Evolutionary conservation across 2,113 vertebrate species (phyloP).

Genomic region (Aspiorhynchus laticeps): DNA sequence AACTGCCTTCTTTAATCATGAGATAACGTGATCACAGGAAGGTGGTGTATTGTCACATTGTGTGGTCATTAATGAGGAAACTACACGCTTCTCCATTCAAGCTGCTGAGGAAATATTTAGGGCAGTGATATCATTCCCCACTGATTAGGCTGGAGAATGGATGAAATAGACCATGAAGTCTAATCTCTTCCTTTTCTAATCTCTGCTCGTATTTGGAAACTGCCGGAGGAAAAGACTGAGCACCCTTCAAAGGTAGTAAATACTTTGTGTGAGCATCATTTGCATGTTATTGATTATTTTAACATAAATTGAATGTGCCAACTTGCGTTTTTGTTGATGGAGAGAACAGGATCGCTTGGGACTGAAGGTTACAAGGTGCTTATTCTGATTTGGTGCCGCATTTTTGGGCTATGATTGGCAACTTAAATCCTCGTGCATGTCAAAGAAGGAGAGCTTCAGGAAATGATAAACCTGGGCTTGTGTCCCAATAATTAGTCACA

Average conservation of each 20-base stretch:
- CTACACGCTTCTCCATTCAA: conserved; percentile 51
- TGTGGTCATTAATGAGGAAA: conserved; percentile 39
- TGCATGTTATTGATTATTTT: conserved; percentile 63
- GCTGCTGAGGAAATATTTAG: conserved; percentile 47
- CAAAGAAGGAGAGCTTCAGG: conserved; percentile 49
- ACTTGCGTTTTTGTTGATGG: conserved; percentile 42
- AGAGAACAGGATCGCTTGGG: conserved; percentile 54
- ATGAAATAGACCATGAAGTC: conserved; percentile 59
- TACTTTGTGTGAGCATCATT: conserved; percentile 23
- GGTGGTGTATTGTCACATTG: conserved; percentile 20
- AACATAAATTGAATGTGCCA: conserved; percentile 58
- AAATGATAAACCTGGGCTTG: conserved; percentile 56
- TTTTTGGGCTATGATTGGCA: conserved; percentile 43
- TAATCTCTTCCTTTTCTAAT: conserved; percentile 64
- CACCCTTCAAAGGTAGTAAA: conserved; percentile 24
- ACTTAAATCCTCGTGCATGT: conserved; percentile 32
- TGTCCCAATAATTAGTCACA: conserved; percentile 59
- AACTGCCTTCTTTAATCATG: conserved; percentile 6
- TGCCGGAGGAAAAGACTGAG: conserved; percentile 27
- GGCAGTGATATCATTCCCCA: conserved; percentile 51
- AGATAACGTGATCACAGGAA: conserved; percentile 12
- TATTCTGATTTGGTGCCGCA: background rate
- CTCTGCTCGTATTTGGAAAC: conserved; percentile 35
- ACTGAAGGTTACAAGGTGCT: conserved; percentile 47
- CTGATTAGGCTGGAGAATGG: conserved; percentile 62